Evolutionary conservation across 2,888 invertebrate species (phyloP).

Genomic region (Xestia xanthographa): DNA sequence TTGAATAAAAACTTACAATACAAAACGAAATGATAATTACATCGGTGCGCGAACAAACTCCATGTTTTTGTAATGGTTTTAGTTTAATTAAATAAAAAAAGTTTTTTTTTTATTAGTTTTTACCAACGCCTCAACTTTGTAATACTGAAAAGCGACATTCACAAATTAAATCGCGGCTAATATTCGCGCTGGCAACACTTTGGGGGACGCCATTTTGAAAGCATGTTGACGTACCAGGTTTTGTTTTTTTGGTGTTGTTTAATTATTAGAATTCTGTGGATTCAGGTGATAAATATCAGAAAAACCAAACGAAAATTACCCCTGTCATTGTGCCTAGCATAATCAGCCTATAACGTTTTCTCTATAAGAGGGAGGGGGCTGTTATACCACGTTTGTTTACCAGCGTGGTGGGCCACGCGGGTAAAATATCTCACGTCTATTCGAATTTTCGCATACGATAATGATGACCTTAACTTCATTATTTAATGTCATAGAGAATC

Average conservation of each 20-base stretch:
- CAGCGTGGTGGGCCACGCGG: no score
- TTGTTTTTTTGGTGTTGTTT: no score
- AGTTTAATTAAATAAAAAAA: constrained; percentile 38
- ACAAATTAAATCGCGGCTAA: constrained; percentile 58
- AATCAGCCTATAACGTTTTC: no score
- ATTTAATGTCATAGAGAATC: no score
- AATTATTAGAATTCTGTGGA: background rate
- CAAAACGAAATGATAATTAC: constrained; percentile 42
- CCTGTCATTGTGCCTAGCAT: background rate
- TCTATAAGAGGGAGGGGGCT: background rate
- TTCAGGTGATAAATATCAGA: background rate
- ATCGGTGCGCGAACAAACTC: constrained; percentile 46
- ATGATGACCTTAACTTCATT: background rate
- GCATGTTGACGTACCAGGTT: background rate
- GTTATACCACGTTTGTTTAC: no score
- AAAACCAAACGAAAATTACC: background rate
- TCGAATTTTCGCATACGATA: background rate
- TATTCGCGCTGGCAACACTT: constrained; percentile 41
- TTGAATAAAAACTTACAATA: constrained; percentile 58
- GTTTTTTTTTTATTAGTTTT: constrained; percentile 43
- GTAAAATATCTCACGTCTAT: no score
- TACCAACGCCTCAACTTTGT: constrained; percentile 79
- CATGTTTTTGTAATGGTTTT: constrained; percentile 32
- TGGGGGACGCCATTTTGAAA: constrained; percentile 17
- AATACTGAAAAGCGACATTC: constrained; percentile 81